Evolutionary conservation across 2,113 vertebrate species (phyloP).

Genomic region (Anthoscopus minutus): DNA sequence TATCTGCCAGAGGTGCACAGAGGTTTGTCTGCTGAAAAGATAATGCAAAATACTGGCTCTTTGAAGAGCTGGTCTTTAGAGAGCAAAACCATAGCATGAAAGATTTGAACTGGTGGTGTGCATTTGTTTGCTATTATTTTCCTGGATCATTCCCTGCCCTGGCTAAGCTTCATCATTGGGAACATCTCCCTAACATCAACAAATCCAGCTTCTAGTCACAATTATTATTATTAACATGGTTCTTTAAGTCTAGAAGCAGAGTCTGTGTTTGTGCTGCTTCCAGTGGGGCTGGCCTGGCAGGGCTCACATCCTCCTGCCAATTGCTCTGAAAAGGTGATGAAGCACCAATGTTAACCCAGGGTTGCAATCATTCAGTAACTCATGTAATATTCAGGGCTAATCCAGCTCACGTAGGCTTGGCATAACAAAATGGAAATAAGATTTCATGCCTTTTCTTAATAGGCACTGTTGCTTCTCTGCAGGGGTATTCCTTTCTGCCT

Average conservation of each 20-base stretch:
- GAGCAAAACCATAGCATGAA: background rate
- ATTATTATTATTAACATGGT: background rate
- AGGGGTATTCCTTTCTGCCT: background rate
- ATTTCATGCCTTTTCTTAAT: background rate
- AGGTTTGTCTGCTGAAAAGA: background rate
- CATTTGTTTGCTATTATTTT: background rate
- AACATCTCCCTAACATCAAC: background rate
- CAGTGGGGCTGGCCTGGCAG: background rate
- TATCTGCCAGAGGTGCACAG: background rate
- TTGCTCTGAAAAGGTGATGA: background rate
- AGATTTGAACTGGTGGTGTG: background rate
- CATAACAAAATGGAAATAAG: background rate
- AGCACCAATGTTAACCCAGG: background rate
- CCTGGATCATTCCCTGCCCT: background rate
- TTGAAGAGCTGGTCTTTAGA: background rate
- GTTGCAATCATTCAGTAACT: background rate
- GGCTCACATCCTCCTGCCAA: background rate
- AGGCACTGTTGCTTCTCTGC: background rate
- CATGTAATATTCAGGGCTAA: background rate
- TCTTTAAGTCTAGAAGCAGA: background rate
- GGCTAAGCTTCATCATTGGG: background rate
- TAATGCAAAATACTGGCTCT: background rate
- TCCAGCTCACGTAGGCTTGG: background rate
- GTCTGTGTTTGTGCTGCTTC: background rate
- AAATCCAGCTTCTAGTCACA: background rate